Conservation (phyloP, 2,113 vertebrate genomes). For the Psophia crepitans region DNA sequence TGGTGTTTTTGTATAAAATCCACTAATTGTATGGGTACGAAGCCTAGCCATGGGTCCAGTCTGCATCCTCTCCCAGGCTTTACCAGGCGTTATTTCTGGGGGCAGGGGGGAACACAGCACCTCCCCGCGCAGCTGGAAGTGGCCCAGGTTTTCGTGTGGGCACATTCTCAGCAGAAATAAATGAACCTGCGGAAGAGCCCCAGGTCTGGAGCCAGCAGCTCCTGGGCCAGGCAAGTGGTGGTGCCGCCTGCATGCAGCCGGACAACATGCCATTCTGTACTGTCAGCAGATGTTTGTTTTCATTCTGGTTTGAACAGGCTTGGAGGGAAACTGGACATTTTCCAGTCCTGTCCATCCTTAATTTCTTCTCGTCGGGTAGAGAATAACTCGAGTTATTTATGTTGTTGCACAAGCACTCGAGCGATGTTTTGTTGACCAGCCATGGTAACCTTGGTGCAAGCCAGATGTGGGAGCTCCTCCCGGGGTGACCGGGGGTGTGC, state of each 20-base stretch:
- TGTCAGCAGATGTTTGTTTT: constrained; percentile 41
- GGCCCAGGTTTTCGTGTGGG: not conserved
- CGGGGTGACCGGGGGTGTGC: accelerated
- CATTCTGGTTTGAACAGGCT: constrained; percentile 22
- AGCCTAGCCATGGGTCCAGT: not conserved
- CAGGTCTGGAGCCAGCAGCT: not conserved
- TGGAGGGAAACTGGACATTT: not conserved
- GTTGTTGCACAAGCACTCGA: constrained; percentile 23
- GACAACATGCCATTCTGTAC: not conserved
- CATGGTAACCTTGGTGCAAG: not conserved
- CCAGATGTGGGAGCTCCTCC: not conserved
- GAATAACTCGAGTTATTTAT: constrained; percentile 49
- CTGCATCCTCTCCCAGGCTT: not conserved
- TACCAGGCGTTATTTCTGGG: not conserved
- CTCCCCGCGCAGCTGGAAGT: not conserved
- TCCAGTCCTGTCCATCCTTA: constrained; percentile 29
- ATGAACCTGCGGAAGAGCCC: not conserved
- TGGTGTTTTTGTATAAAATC: not conserved
- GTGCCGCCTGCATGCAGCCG: not conserved
- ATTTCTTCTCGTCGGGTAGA: not conserved
- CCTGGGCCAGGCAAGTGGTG: accelerated
- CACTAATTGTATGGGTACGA: accelerated
- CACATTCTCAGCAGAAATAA: not conserved
- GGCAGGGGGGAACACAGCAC: not conserved
- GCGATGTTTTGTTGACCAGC: constrained; percentile 48